A percentile compares a stretch with the other conserved stretches of the same genome.
Evolutionary conservation across 2,888 invertebrate genomes (phyloP).

Genomic region (Lasioglossum zephyrum): DNA sequence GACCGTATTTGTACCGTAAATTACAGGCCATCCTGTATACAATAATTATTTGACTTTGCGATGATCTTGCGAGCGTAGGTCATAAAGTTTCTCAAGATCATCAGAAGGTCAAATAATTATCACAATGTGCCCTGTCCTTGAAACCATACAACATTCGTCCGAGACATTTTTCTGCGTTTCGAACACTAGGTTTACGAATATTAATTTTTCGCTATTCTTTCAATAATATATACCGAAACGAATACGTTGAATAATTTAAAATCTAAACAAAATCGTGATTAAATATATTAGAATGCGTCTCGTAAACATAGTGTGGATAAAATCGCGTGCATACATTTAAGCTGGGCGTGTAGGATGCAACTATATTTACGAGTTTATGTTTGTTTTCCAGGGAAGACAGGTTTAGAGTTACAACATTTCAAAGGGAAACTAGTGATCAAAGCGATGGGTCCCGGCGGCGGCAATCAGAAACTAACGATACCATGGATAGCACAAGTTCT

Average conservation of each 20-base stretch:
- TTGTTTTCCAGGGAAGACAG: conserved; percentile 85
- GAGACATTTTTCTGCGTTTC: too few species aligned
- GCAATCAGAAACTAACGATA: conserved; percentile 85
- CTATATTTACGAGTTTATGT: not conserved
- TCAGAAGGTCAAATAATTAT: too few species aligned
- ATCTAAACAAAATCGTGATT: not conserved
- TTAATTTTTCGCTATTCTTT: not conserved
- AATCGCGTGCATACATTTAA: not conserved
- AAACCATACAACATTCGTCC: too few species aligned
- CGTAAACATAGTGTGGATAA: not conserved
- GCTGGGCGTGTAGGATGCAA: not conserved
- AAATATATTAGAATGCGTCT: not conserved
- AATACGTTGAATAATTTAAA: too few species aligned
- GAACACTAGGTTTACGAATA: too few species aligned
- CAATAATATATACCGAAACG: not conserved
- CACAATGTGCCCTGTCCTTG: too few species aligned
- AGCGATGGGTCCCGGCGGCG: conserved; percentile 81
- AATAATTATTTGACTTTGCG: too few species aligned
- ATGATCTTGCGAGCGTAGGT: too few species aligned
- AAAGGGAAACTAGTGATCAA: conserved; percentile 87
- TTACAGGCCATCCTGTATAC: too few species aligned
- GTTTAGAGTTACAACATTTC: conserved; percentile 86
- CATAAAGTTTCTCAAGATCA: too few species aligned
- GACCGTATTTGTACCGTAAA: too few species aligned
- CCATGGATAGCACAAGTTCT: conserved; percentile 88